These are phyloP conservation scores for Protosalanx chinensis DNA, from an alignment of 2,797 vertebrate species.

Conservation along the genomic window DNA sequence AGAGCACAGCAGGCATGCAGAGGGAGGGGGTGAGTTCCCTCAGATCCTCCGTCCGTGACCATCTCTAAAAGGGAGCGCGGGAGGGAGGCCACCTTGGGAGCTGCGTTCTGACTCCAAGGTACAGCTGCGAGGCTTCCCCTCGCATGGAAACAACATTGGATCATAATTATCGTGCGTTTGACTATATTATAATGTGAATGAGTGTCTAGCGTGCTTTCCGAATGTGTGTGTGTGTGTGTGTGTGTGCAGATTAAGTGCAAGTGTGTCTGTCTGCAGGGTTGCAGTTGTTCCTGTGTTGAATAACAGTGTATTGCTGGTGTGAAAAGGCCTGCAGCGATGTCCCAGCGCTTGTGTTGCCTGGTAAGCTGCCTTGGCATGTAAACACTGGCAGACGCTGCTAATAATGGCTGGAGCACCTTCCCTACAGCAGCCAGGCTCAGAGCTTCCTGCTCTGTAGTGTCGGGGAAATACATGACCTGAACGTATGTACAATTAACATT, in stretches of 20 bases:
- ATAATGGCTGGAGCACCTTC: constrained; percentile 46
- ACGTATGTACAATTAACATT: too few relatives aligned
- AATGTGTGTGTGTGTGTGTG: neutral
- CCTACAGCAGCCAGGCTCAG: constrained; percentile 40
- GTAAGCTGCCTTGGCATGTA: constrained; percentile 38
- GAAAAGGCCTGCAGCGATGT: constrained; percentile 54
- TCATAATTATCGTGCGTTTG: neutral
- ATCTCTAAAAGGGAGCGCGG: neutral
- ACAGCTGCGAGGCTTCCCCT: neutral
- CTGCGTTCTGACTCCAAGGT: neutral
- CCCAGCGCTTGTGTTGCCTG: constrained; percentile 38
- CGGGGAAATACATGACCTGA: too few relatives aligned
- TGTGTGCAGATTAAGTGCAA: too few relatives aligned
- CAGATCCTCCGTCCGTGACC: neutral
- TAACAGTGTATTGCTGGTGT: constrained; percentile 42
- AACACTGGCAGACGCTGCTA: constrained; percentile 43
- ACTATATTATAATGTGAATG: neutral
- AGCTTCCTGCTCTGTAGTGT: neutral
- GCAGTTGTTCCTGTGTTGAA: constrained; percentile 39
- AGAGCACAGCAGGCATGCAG: neutral
- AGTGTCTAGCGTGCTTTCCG: neutral
- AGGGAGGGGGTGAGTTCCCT: neutral
- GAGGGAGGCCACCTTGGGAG: neutral
- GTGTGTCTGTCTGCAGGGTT: constrained; percentile 15
- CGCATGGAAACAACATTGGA: constrained; percentile 9